A percentile compares a stretch with the other conserved stretches of the same genome.
Conservation (phyloP, 2,113 vertebrate genomes). For the Atractosteus spatula region DNA sequence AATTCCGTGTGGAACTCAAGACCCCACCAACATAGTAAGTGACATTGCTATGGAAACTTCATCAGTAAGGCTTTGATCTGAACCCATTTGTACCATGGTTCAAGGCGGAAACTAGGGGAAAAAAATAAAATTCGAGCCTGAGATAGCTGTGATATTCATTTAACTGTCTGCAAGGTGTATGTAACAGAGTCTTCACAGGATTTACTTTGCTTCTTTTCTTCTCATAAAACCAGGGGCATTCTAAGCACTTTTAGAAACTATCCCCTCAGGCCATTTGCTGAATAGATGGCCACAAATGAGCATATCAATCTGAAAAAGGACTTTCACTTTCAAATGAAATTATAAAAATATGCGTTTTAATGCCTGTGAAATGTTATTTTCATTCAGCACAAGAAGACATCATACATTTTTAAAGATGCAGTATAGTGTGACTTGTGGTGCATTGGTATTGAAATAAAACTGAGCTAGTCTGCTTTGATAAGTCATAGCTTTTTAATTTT, state of each 20-base stretch:
- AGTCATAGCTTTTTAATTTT: too few species aligned
- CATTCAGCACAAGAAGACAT: not conserved
- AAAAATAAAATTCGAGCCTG: too few species aligned
- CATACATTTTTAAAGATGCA: constrained; percentile 13
- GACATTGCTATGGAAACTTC: too few species aligned
- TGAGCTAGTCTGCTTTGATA: too few species aligned
- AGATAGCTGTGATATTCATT: too few species aligned
- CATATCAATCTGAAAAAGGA: not conserved
- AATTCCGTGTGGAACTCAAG: too few species aligned
- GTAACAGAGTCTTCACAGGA: not conserved
- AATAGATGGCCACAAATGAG: not conserved
- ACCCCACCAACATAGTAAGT: too few species aligned
- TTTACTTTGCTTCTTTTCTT: not conserved
- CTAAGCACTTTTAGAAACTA: not conserved
- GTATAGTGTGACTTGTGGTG: not conserved
- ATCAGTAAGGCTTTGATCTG: too few species aligned
- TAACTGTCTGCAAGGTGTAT: too few species aligned
- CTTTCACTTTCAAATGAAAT: constrained; percentile 3
- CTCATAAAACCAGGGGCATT: not conserved
- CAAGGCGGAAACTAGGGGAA: too few species aligned
- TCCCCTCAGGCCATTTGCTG: not conserved
- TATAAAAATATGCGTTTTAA: not conserved
- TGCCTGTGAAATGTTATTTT: not conserved
- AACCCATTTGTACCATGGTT: too few species aligned
- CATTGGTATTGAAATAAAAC: not conserved